phyloP scores from a whole-genome alignment of 2,797 vertebrate genomes.

The Peromyscus eremicus region DNA sequence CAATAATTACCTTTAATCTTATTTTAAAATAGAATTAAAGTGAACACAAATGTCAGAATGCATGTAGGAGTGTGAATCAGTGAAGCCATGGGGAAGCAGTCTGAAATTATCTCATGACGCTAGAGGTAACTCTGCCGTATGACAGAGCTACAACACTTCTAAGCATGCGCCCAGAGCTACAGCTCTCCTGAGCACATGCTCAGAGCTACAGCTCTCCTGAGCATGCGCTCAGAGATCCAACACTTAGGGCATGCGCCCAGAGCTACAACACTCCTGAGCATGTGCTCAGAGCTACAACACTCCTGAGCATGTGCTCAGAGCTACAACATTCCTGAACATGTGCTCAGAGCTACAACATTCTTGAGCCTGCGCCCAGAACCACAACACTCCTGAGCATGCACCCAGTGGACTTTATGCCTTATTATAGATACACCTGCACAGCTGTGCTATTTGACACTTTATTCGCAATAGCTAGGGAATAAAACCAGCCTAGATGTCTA shows the following conservation, averaged over 20 bases:
- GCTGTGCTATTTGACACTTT: background rate
- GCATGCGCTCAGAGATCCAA: background rate
- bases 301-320: background rate
- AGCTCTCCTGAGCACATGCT: too few relatives aligned
- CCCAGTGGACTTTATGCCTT: background rate
- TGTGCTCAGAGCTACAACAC: background rate
- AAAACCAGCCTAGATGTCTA: background rate
- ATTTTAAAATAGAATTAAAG: background rate
- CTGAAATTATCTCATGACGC: background rate
- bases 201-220: background rate
- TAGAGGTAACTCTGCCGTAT: background rate
- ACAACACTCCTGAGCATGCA: too few relatives aligned
- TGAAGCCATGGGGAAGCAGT: too few relatives aligned
- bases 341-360: background rate
- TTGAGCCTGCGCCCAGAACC: background rate
- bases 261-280: background rate
- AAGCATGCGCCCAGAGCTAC: too few relatives aligned
- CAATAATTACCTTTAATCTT: background rate
- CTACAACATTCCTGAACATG: background rate
- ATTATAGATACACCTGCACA: background rate
- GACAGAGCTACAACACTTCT: too few relatives aligned
- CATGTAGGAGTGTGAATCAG: background rate
- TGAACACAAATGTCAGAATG: background rate
- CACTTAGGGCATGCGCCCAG: background rate
- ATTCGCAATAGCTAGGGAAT: background rate